Conservation (phyloP, 2,888 invertebrate species). For the Synergus japonicus region DNA sequence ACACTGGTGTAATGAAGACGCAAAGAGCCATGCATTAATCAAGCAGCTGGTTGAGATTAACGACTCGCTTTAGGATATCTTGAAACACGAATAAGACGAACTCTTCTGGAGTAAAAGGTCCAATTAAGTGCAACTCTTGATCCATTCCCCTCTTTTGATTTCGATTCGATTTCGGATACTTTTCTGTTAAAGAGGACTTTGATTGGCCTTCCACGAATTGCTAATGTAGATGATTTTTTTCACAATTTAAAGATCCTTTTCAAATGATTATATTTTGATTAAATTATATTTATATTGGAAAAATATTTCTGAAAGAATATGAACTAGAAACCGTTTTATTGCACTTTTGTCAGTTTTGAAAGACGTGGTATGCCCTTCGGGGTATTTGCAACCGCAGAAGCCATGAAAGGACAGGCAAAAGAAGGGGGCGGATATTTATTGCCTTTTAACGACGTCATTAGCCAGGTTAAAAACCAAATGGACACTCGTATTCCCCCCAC, state of each 20-base stretch:
- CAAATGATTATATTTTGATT: background rate
- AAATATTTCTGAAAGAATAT: conserved; percentile 50
- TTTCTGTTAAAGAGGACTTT: conserved; percentile 14
- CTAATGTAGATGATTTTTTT: conserved; percentile 10
- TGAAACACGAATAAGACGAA: conserved; percentile 31
- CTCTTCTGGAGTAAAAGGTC: conserved; percentile 29
- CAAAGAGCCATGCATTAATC: conserved; percentile 24
- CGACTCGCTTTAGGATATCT: conserved; percentile 9
- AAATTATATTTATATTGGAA: too few species aligned
- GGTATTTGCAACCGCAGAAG: conserved; percentile 17
- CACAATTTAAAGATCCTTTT: background rate
- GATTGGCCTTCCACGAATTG: conserved; percentile 28
- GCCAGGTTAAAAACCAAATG: conserved; percentile 49
- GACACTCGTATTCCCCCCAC: conserved; percentile 15
- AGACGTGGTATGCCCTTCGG: conserved; percentile 1
- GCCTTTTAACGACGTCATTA: conserved; percentile 59
- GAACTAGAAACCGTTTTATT: conserved; percentile 61
- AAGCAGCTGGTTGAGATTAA: conserved; percentile 33
- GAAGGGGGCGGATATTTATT: conserved; percentile 56
- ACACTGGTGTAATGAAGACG: background rate
- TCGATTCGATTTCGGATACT: conserved; percentile 21
- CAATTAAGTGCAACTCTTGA: conserved; percentile 25
- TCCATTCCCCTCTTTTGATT: conserved; percentile 28
- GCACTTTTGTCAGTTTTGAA: conserved; percentile 6
- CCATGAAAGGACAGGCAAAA: conserved; percentile 32